Evolutionary conservation across 2,888 invertebrate genomes (phyloP).

Genomic region (Plagodis dolabraria): DNA sequence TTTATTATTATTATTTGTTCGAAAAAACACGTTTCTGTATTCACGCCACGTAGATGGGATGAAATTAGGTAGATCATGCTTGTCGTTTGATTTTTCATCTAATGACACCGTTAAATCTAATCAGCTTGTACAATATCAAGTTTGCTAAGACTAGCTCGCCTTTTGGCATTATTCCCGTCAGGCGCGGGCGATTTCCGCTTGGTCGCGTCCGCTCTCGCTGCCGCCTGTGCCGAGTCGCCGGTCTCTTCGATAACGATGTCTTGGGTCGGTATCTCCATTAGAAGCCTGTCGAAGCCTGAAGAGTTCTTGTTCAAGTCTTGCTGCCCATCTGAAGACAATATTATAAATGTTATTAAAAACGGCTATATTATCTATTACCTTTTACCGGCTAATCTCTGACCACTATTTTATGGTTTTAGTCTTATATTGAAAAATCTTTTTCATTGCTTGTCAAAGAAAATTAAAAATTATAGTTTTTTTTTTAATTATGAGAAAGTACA

Average conservation of each 20-base stretch:
- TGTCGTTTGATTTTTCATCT: too few relatives aligned
- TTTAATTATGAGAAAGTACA: too few relatives aligned
- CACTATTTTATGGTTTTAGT: too few relatives aligned
- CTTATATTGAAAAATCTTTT: too few relatives aligned
- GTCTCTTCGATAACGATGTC: slow-evolving; percentile 62
- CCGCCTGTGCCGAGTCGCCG: slow-evolving; percentile 33
- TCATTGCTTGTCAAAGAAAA: too few relatives aligned
- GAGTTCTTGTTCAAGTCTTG: slow-evolving; percentile 49
- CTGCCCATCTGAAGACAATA: slow-evolving; percentile 59
- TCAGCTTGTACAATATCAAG: slow-evolving; percentile 51
- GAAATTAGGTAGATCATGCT: too few relatives aligned
- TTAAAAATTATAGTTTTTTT: too few relatives aligned
- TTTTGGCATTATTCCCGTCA: slow-evolving; percentile 49
- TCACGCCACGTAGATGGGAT: too few relatives aligned
- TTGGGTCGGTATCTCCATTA: slow-evolving; percentile 68
- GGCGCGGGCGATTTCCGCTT: slow-evolving; percentile 63
- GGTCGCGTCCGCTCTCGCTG: slow-evolving; percentile 13
- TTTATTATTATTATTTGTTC: too few relatives aligned
- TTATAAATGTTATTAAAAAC: not conserved
- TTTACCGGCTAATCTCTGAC: too few relatives aligned
- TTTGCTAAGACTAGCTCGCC: slow-evolving; percentile 50
- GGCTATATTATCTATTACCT: not conserved
- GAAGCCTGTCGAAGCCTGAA: slow-evolving; percentile 60
- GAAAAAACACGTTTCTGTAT: too few relatives aligned
- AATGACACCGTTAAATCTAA: slow-evolving; percentile 2